Conservation (phyloP, 1,140 invertebrate species). For the Lordiphosa collinella region DNA sequence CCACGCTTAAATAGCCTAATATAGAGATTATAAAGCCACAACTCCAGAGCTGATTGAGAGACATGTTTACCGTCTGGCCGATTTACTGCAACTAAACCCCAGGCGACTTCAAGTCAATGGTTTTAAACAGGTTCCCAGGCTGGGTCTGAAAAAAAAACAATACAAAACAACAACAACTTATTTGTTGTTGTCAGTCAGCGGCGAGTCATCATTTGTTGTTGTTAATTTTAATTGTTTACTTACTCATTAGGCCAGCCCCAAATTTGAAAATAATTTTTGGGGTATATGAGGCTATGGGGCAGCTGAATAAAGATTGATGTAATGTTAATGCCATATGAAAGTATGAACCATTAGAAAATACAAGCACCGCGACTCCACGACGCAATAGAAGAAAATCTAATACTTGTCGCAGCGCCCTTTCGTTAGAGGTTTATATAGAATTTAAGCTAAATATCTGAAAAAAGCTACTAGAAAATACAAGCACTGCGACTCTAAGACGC, state of each 20-base stretch:
- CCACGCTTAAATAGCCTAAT: constrained; percentile 25
- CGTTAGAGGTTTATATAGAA: too few relatives aligned
- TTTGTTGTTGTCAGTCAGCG: constrained; percentile 9
- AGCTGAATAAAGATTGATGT: too few relatives aligned
- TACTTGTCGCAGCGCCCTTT: too few relatives aligned
- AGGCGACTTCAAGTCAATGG: constrained; percentile 37
- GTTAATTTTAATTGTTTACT: constrained; percentile 58
- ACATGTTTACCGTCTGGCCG: constrained; percentile 52
- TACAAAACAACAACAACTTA: background rate
- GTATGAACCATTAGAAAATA: too few relatives aligned
- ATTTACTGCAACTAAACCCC: constrained; percentile 56
- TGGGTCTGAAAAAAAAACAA: constrained; percentile 2
- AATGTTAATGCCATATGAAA: too few relatives aligned
- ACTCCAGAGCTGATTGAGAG: constrained; percentile 21
- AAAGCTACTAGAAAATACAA: too few relatives aligned
- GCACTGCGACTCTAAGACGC: too few relatives aligned
- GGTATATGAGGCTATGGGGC: background rate
- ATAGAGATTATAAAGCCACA: constrained; percentile 17
- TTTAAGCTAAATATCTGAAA: too few relatives aligned
- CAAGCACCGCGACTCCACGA: too few relatives aligned
- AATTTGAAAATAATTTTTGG: background rate
- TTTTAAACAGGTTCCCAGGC: constrained; percentile 64
- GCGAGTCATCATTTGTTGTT: constrained; percentile 45
- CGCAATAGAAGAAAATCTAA: too few relatives aligned
- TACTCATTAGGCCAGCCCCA: constrained; percentile 9